Base-by-base conservation (phyloP, 2,113 vertebrate species). In the Thamnophis sirtalis region DNA sequence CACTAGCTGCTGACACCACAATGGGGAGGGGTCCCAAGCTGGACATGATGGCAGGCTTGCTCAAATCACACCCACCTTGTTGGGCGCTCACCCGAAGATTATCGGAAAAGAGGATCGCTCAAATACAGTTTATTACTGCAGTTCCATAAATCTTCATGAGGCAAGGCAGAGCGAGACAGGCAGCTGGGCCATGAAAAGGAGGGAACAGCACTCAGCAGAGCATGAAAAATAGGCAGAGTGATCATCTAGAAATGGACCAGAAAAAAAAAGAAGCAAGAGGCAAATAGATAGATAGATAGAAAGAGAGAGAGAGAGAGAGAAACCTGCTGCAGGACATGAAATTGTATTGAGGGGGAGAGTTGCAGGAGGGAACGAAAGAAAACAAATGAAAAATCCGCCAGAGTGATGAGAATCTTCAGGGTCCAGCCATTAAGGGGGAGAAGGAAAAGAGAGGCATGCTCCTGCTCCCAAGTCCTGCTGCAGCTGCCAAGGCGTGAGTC, bases 51-150 rank as follows among this genome's bases (percentile, higher is more conserved):
- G 3, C 19, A 49, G 56, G 60, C 68, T 80, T 0, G 11, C 33
- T 53, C 51, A 3, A 91, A 90, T 93, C 21, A 60, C 89, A 54
- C 87, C 38, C 0, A 0, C 58, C 90, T 84, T 24, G 55, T 53
- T 89, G 0, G 91, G 91, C 10, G 85, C 89, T 43, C 2, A 55
- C 86, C 73, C 3, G 0, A 91, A 92, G 93, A 15, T 95, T 94
- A 87, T 88, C 95, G 9, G 26, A 28, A 84, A 17, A 11, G 87
- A 55, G 55, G 89, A 89, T 13, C 95, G 92, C 91, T 95, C 94
- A 63, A 94, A 91, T 91, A 91, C 94, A 93, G 95, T 94, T 96
- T 94, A 95, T 95, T 91, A 93, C 96, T 97, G 96, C 95, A 95
- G 96, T 93, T 95, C 85, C 93, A 91, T 96, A 94, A 96, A 96